Base-by-base conservation (phyloP, 2,888 invertebrate species). In the Acleris sparsana region DNA sequence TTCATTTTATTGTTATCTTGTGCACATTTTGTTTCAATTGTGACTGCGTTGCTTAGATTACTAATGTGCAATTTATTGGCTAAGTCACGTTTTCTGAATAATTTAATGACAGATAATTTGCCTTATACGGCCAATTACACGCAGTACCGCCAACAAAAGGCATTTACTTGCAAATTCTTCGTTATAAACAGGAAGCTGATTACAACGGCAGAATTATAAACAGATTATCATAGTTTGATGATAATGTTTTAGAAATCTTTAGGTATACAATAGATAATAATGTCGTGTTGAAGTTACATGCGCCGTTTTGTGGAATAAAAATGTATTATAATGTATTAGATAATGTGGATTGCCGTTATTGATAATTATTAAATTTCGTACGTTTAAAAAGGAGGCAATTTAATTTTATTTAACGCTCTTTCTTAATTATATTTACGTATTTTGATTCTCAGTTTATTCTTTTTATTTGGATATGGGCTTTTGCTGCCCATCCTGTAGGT, bases 111-210 rank as follows among this genome's bases (percentile, higher is more conserved):
- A 20, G 49, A 20, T 58, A 39, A 22, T 55, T 60, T 39, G 11
- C 55, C 44, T 25, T 49, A 55, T 65, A 53, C 20, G 49, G 65
- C 13, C 55, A 65, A 60, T 60, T 55, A 48, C 5, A 51, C 43
- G 60, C 49, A 51, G 18, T 55, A 43, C 44, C 25, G n/a, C 29
- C 44, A 60, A 55, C 60, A 61, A 13, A 17, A 49, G 43, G 20
- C 55, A 65, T 65, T 65, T 33, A 51, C n/a, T 56, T 65, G 64
- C 53, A 52, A 60, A 59, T 43, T 53, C 53, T 22, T 17, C 49
- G 25, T 11, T 48, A 60, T 53, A 55, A 64, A 53, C 64, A 43
- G 52, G 63, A 63, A 63, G 20, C 9, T 44, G 20, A n/a, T 18
- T 22, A 49, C 64, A 22, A 25, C 22, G 43, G 4, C 22, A 25